Evolutionary conservation across 2,888 invertebrate genomes (phyloP), one percentile per base, ranked within the genome.

Genomic region (Andricus quercusramuli): DNA sequence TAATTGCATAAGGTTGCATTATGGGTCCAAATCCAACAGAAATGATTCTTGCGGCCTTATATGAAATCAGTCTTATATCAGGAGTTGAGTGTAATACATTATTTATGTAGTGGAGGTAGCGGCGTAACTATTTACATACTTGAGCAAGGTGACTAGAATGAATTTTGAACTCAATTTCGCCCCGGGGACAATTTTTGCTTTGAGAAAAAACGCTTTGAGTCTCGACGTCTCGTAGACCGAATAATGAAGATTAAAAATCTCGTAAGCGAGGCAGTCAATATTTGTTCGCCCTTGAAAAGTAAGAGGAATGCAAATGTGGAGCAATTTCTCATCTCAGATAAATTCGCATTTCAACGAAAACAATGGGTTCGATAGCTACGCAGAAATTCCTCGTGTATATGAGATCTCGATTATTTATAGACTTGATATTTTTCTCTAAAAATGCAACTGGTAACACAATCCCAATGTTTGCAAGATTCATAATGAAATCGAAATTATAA

Each of bases 261-360:
- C 41, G 37, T 41, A 22, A 67, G 41, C 41, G 41, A 22, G 11
- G 67, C 67, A 37, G 67, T 74, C 74, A 74, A 74, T 74, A 74
- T 74, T 74, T 74, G 51, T 37, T 74, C 11, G 56, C 56, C 74
- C 74, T 74, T 74, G 74, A 74, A 74, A 74, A 74, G 56, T 74
- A 74, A 74, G 37, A 74, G 74, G 74, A 56, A 74, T 59, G 74
- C n/a, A 51, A 37, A 74, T 74, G 37, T 74, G 74, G 37, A 74
- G 56, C 74, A 74, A 74, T 74, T 74, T 56, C 74, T 56, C 74
- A 74, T 74, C 74, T 74, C 32, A 37, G 74, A 74, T 74, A 74
- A 74, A 74, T 74, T 74, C 56, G 29, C 11, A 13, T 56, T 32
- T n/a, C 22, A 74, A 37, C 15, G 37, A 74, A 74, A 74, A 74